A percentile compares a stretch with the other conserved stretches of the same genome.
Conservation (phyloP, 2,888 invertebrate genomes). For the Stenodera caucasica region DNA sequence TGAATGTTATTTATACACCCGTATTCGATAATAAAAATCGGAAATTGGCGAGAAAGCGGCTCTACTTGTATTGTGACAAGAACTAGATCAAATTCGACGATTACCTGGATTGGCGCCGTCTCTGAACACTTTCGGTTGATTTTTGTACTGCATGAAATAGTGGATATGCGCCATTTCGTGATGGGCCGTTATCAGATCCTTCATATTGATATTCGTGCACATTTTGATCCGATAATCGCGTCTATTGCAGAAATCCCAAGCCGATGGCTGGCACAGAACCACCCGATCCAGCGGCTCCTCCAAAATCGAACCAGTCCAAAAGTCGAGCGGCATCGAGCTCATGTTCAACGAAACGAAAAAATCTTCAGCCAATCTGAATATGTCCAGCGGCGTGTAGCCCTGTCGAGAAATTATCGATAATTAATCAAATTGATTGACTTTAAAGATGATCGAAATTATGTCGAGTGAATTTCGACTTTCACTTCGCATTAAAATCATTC, state of each 20-base stretch:
- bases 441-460: neutral
- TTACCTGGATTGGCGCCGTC: conserved; percentile 92
- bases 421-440: neutral
- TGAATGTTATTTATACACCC: conserved; percentile 14
- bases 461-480: neutral
- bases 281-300: conserved; percentile 77
- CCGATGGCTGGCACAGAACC: conserved; percentile 86
- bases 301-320: conserved; percentile 85
- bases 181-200: conserved; percentile 83
- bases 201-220: conserved; percentile 84
- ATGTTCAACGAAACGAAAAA: conserved; percentile 90
- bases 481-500: neutral
- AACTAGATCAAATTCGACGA: no score
- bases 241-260: conserved; percentile 92
- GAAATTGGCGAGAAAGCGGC: neutral
- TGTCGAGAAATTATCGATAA: conserved; percentile 19
- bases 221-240: conserved; percentile 88
- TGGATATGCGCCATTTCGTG: conserved; percentile 93
- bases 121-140: conserved; percentile 82
- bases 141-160: conserved; percentile 82
- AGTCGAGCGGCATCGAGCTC: conserved; percentile 81
- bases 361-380: conserved; percentile 87
- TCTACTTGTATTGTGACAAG: no score
- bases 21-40: conserved; percentile 11
- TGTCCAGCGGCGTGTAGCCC: conserved; percentile 80